Conservation (phyloP, 1,140 invertebrate genomes). For the Gyrodactylus salaris region DNA sequence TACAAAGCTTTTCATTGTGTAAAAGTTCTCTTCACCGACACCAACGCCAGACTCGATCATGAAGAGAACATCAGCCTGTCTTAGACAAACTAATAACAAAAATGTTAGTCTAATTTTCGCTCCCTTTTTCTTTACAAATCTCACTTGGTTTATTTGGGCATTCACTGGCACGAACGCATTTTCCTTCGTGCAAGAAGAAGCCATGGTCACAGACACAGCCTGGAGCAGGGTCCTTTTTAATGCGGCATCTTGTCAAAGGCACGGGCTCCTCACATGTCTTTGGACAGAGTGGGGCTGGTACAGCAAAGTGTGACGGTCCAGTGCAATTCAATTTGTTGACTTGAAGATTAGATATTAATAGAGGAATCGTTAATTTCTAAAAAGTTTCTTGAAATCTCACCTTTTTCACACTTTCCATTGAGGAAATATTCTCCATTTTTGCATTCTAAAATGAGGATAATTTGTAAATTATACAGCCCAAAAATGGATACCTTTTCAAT, state of each 20-base stretch:
- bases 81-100: not conserved
- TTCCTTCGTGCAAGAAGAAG: not conserved
- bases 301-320: not conserved
- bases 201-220: not conserved
- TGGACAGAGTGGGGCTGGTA: not conserved
- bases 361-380: not conserved
- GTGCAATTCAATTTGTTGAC: not conserved
- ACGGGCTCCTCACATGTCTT: constrained; percentile 3
- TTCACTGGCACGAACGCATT: not conserved
- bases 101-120: too few species aligned
- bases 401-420: not conserved
- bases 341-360: not conserved
- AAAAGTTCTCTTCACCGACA: constrained; percentile 1
- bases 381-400: not conserved
- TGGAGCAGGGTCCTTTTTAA: not conserved
- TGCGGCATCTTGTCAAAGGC: not conserved
- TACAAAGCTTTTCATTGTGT: constrained; percentile 3
- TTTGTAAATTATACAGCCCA: not conserved
- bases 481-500: not conserved
- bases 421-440: not conserved
- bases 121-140: too few species aligned
- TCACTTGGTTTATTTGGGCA: not conserved
- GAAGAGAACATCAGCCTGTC: not conserved
- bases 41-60: not conserved
- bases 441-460: not conserved